Conservation (phyloP, 2,888 invertebrate species). For the Physocephala rufipes region DNA sequence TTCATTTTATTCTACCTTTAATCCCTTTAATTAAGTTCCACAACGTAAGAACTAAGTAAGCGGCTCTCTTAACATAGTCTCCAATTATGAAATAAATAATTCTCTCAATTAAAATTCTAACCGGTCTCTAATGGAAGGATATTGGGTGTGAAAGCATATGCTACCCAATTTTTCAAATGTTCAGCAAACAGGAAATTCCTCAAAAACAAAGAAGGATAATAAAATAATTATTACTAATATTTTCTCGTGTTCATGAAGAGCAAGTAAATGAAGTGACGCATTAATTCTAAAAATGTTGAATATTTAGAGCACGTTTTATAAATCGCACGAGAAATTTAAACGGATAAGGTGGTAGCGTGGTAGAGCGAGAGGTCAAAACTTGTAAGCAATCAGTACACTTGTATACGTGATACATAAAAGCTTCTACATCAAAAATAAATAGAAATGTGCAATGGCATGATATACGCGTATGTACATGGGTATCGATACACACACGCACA, state of each 20-base stretch:
- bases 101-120: too few relatives aligned
- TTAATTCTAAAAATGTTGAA: neutral
- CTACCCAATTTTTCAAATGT: neutral
- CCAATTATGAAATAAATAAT: too few relatives aligned
- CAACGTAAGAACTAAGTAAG: too few relatives aligned
- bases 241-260: neutral
- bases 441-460: neutral
- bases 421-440: neutral
- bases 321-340: neutral
- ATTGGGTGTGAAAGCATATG: too few relatives aligned
- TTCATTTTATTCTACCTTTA: too few relatives aligned
- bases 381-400: too few relatives aligned
- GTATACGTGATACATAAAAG: neutral
- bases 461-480: neutral
- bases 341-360: neutral
- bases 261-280: neutral
- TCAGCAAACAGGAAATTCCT: conserved; percentile 22
- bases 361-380: too few relatives aligned
- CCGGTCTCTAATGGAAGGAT: too few relatives aligned
- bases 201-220: neutral
- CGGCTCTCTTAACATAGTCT: too few relatives aligned
- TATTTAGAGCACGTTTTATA: conserved; percentile 23
- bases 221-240: neutral
- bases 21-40: too few relatives aligned
- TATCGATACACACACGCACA: conserved; percentile 13